Base-by-base conservation (phyloP, 2,113 vertebrate genomes). In the Sinocyclocheilus anophthalmus region DNA sequence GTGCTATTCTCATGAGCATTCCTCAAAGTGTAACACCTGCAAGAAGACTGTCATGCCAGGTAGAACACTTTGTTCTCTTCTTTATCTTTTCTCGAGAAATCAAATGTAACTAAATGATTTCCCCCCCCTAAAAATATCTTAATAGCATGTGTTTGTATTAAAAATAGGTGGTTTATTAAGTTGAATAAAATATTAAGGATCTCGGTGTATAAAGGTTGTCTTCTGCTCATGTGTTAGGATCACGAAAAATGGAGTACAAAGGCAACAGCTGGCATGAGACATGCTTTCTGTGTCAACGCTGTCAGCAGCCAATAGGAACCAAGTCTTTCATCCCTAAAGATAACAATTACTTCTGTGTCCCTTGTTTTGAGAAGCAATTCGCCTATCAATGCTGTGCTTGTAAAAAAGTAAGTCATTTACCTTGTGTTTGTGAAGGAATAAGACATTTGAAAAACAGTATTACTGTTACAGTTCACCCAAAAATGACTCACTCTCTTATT, bases 321-420 rank as follows among this genome's bases (percentile, higher is more conserved):
- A 99, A 98, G 94, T 98, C 97, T 92, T 99, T 99, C 93, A 99
- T 99, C 92, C 97, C 97, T 0, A 99, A 99, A 93, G 97, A 99
- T 77, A 93, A 89, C 24, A 94, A 96, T 90, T 98, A 97, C 92
- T 99, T 96, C 76, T 99, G 98, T 0, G 96, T 98, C 82, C 92
- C 96, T 84, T 99, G 98, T 93, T 99, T 99, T 0, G 98, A 99
- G 93, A 97, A 98, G 92, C 98, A 99, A 88, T 97, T 98, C 93
- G 96, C 97, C 92, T 96, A 96, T 76, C 95, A 94, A 90, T 99
- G 98, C 94, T 96, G 94, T 12, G 94, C 95, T 90, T 99, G 98
- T 93, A 97, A 98, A 93, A 97, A 99, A 96, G 98, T 99, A 96
- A 91, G 86, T 65, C 24, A 48, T 5, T 12, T 12, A n/a, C 55